Base-by-base conservation (phyloP, 2,797 vertebrate genomes). In the Graptemys geographica region DNA sequence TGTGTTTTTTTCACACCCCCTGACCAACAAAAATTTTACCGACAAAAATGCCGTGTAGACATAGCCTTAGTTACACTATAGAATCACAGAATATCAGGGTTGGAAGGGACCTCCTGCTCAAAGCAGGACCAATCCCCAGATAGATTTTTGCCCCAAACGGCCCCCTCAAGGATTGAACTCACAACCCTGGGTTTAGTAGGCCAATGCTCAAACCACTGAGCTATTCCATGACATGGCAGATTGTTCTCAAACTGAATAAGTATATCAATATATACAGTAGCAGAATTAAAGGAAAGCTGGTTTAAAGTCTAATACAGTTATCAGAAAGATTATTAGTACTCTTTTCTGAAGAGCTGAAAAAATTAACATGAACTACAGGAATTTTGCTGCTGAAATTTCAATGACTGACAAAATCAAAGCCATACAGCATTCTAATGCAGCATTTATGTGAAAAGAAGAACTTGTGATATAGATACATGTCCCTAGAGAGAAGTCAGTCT, bases 311-410 rank as follows among this genome's bases (percentile, higher is more conserved):
- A 59, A 89, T 94, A 27, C n/a, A 53, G 65, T 74, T 81, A 44
- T 12, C 78, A 86, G 74, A 72, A 93, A 86, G 51, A 16, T 76
- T 84, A 55, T 56, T 88, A 76, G 86, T 90, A 52, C 87, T 11
- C 74, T 94, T 91, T 93, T 94, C 59, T 79, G 81, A 33, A 87
- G 83, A 93, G 33, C 65, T 37, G n/a, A 78, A 90, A 8, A 90
- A 89, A 62, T 51, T 81, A 87, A 81, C 83, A 83, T 51, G 76
- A 87, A 78, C 84, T 15, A n/a, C 69, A 87, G 82, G 56, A 91
- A 87, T 87, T 83, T 49, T 69, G 86, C 85, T 37, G 52, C n/a
- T 93, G 85, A 89, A 25, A 51, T 83, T 90, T 93, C 88, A 84
- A 51, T 79, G 91, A 87, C 74, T 59, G 89, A 86, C 56, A 47